Base-by-base conservation (phyloP, 1,140 invertebrate species). In the Bactericera cockerelli region DNA sequence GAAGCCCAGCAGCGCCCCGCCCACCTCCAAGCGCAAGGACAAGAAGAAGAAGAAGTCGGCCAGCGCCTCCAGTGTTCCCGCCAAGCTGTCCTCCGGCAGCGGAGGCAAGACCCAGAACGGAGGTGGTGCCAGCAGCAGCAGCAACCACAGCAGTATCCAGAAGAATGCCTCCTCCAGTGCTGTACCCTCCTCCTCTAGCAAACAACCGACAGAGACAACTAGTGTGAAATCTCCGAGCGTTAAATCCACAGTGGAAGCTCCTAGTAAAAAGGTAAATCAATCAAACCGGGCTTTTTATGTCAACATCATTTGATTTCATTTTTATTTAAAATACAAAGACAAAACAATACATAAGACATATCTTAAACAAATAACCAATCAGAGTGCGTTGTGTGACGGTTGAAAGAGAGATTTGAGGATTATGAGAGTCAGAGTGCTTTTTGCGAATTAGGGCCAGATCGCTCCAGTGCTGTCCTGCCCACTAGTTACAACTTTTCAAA, bases 1-100 rank as follows among this genome's bases (percentile, higher is more conserved):
- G 1, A 81, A 83, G 63, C 60, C 65, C 58, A 31, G 57, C 56
- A 55, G 25, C 26, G 16, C 38, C 14, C 28, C 59, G 55, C 25
- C 59, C 26, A 19, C 77, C 0, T 76, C 76, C 58, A 74, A 76
- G 39, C 80, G 79, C 62, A 77, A 77, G 56, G 86, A 85, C 67
- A 84, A 88, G 61, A 88, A 88, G 70, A 87, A 86, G 69, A 87
- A 87, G 70, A 85, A 87, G 64, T 77, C 66, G 6, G 56, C 61
- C 22, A 61, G 64, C 21, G 56, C 62, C 26, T 57, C 28, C 13
- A 28, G 6, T 55, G 11, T 25, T 39, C 36, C 31, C 2, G n/a
- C 58, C 10, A 13, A 31, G 28, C 13, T 4, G 4, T 31, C 55
- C 28, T 31, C 4, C 10, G 28, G 31, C 31, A 33, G 13, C 74